Conservation (phyloP, 2,888 invertebrate species). For the Tenthredo livida region DNA sequence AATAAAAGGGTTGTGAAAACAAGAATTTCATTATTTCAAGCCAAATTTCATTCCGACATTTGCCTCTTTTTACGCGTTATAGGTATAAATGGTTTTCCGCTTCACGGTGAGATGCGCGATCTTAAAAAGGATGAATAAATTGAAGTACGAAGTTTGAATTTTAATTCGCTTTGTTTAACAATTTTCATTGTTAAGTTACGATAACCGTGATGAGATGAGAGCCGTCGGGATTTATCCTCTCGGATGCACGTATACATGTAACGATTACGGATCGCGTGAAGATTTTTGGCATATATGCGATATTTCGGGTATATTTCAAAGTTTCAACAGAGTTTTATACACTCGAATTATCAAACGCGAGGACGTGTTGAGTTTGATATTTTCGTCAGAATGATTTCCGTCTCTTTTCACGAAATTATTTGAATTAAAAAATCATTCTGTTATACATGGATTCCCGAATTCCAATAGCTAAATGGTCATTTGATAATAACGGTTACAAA, state of each 20-base stretch:
- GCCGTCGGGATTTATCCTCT: background rate
- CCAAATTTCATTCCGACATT: background rate
- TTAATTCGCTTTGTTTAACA: conserved; percentile 8
- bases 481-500: conserved; percentile 60
- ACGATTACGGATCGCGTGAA: background rate
- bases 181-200: conserved; percentile 14
- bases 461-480: conserved; percentile 51
- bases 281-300: background rate
- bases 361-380: background rate
- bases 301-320: background rate
- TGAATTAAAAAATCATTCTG: background rate
- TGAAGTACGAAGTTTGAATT: background rate
- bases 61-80: background rate
- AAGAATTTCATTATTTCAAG: background rate
- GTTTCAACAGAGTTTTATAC: background rate
- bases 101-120: background rate
- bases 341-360: background rate
- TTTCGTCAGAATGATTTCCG: background rate
- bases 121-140: conserved; percentile 20
- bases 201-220: background rate
- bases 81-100: background rate
- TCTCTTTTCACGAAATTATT: background rate
- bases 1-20: background rate
- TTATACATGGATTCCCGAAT: background rate
- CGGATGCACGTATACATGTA: background rate